Evolutionary conservation across 1,140 invertebrate species (phyloP).

Genomic region (Drosophila rhopaloa): DNA sequence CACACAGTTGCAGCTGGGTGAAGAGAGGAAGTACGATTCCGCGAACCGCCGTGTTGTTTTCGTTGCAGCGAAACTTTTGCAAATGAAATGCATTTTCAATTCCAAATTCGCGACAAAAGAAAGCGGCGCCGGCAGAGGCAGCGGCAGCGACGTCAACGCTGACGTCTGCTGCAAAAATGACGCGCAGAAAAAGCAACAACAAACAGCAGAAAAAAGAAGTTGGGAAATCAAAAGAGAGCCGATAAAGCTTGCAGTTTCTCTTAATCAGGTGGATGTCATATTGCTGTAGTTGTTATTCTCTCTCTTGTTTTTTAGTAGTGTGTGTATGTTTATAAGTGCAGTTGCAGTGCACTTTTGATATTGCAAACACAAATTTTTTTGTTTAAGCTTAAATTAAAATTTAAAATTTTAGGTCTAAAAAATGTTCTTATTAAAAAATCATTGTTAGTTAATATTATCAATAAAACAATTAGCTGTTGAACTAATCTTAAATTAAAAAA

Average conservation of each 20-base stretch:
- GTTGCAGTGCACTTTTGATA: slow-evolving; percentile 35
- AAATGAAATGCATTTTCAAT: slow-evolving; percentile 66
- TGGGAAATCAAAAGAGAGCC: slow-evolving; percentile 35
- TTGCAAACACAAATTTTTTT: slow-evolving; percentile 5
- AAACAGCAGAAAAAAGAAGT: slow-evolving; percentile 8
- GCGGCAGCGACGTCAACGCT: neutral
- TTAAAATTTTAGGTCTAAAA: neutral
- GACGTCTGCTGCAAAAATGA: slow-evolving; percentile 27
- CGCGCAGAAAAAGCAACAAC: slow-evolving; percentile 16
- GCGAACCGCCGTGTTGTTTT: slow-evolving; percentile 51
- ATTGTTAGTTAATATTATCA: too few species aligned
- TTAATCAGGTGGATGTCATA: slow-evolving; percentile 16
- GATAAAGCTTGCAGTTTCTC: slow-evolving; percentile 30
- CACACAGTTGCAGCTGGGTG: slow-evolving; percentile 1
- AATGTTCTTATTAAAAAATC: too few species aligned
- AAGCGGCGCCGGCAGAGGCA: slow-evolving; percentile 34
- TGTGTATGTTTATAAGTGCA: slow-evolving; percentile 7
- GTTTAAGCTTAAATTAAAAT: neutral
- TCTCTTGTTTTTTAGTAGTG: neutral
- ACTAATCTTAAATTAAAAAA: too few species aligned
- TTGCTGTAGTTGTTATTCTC: too few species aligned
- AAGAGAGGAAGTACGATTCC: slow-evolving; percentile 12
- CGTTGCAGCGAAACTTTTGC: slow-evolving; percentile 69
- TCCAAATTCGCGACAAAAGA: slow-evolving; percentile 61
- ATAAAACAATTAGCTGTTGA: too few species aligned